phyloP scores from a whole-genome alignment of 2,888 invertebrate genomes.

The Pelosia muscerda region DNA sequence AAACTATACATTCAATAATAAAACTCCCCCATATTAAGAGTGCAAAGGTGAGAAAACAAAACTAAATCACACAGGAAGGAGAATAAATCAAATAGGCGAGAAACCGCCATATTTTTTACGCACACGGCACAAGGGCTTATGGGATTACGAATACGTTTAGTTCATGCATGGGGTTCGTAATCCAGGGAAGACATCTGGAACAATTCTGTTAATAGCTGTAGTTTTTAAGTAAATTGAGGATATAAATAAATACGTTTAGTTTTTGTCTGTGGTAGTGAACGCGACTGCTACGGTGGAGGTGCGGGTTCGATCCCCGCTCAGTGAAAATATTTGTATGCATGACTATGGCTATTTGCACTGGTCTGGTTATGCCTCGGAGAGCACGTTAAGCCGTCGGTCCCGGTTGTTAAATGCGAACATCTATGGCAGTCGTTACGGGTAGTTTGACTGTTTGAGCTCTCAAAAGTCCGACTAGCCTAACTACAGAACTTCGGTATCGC shows the following conservation, averaged over 20 bases:
- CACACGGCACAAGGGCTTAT: conserved; percentile 34
- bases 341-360: no score
- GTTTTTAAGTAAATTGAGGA: conserved; percentile 37
- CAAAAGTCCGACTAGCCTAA: no score
- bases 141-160: conserved; percentile 32
- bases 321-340: no score
- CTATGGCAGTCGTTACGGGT: no score
- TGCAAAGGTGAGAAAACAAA: conserved; percentile 57
- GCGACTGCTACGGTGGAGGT: no score
- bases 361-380: no score
- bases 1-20: conserved; percentile 9
- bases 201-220: conserved; percentile 42
- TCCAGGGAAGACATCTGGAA: conserved; percentile 42
- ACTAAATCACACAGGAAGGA: conserved; percentile 56
- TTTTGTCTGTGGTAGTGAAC: no score
- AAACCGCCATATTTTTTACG: conserved; percentile 42
- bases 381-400: no score
- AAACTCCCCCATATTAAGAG: conserved; percentile 10
- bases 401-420: no score
- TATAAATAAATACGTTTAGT: conserved; percentile 4
- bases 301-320: no score
- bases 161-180: conserved; percentile 40
- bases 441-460: no score
- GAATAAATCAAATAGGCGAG: conserved; percentile 43
- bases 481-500: no score